Conservation (phyloP, 2,888 invertebrate species). For the Pyralis farinalis region DNA sequence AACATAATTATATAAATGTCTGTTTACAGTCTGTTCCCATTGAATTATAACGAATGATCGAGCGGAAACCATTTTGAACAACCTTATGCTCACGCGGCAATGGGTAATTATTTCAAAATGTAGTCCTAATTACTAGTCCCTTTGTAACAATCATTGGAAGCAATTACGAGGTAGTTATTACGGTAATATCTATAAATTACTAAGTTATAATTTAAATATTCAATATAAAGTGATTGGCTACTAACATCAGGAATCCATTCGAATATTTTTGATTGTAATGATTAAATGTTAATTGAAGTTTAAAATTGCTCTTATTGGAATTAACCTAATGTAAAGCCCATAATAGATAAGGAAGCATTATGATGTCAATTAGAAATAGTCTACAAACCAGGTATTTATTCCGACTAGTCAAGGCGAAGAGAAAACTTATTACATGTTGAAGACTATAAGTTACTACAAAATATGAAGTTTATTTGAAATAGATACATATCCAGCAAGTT, state of each 20-base stretch:
- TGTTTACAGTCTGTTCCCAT: background rate
- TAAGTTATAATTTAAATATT: conserved; percentile 30
- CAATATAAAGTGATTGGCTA: conserved; percentile 19
- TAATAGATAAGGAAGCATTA: no score
- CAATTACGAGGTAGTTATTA: conserved; percentile 23
- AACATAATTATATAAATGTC: background rate
- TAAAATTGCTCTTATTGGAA: background rate
- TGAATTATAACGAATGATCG: conserved; percentile 38
- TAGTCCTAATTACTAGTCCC: conserved; percentile 29
- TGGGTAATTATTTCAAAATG: conserved; percentile 23
- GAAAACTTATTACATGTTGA: no score
- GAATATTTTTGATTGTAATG: background rate
- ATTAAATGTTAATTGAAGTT: conserved; percentile 1
- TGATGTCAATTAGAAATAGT: no score
- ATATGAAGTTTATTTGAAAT: no score
- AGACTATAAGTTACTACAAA: no score
- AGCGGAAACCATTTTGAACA: conserved; percentile 33
- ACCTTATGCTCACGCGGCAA: conserved; percentile 7
- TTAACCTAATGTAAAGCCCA: no score
- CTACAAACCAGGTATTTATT: no score
- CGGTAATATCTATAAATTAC: conserved; percentile 28
- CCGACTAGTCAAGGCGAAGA: no score
- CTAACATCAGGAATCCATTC: conserved; percentile 2
- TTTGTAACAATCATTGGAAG: conserved; percentile 6
- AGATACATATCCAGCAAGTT: no score